A percentile compares a stretch with the other conserved stretches of the same genome.
Conservation (phyloP, 2,888 invertebrate species). For the Cheilosia pagana region DNA sequence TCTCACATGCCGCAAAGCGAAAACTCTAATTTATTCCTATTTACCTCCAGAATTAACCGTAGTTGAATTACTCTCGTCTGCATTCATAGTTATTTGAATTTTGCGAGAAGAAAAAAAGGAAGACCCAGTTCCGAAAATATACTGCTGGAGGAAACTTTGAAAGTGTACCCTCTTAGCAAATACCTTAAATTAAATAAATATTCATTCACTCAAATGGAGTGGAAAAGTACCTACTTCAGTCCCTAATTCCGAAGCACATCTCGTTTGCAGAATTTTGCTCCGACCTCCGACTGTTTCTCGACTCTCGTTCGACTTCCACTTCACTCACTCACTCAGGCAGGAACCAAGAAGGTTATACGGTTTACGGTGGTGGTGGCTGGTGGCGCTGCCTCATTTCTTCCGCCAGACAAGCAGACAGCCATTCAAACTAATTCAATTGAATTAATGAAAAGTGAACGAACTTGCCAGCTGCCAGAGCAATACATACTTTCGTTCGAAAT, state of each 20-base stretch:
- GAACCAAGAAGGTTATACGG: slow-evolving; percentile 45
- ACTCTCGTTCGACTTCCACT: slow-evolving; percentile 8
- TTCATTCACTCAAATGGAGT: slow-evolving; percentile 75
- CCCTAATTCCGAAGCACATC: slow-evolving; percentile 67
- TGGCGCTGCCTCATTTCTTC: slow-evolving; percentile 58
- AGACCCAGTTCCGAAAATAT: slow-evolving; percentile 26
- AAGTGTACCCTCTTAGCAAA: slow-evolving; percentile 66
- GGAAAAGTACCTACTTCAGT: slow-evolving; percentile 74
- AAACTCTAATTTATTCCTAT: slow-evolving; percentile 40
- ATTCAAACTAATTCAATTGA: slow-evolving; percentile 75
- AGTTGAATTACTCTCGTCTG: slow-evolving; percentile 22
- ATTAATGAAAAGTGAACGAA: slow-evolving; percentile 75
- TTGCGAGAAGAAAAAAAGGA: slow-evolving; percentile 7
- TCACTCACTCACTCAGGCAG: slow-evolving; percentile 6
- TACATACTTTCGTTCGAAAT: slow-evolving; percentile 26
- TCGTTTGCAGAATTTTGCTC: slow-evolving; percentile 55
- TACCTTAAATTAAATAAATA: slow-evolving; percentile 74
- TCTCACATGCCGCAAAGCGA: slow-evolving; percentile 1
- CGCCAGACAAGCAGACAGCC: slow-evolving; percentile 72
- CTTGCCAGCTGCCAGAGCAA: slow-evolving; percentile 46
- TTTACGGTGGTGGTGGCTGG: background rate
- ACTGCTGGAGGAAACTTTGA: slow-evolving; percentile 52
- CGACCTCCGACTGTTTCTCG: slow-evolving; percentile 12
- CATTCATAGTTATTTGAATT: slow-evolving; percentile 49
- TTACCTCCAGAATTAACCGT: slow-evolving; percentile 37